Base-by-base conservation (phyloP, 2,797 vertebrate species). In the Schizothorax lantsangensis region DNA sequence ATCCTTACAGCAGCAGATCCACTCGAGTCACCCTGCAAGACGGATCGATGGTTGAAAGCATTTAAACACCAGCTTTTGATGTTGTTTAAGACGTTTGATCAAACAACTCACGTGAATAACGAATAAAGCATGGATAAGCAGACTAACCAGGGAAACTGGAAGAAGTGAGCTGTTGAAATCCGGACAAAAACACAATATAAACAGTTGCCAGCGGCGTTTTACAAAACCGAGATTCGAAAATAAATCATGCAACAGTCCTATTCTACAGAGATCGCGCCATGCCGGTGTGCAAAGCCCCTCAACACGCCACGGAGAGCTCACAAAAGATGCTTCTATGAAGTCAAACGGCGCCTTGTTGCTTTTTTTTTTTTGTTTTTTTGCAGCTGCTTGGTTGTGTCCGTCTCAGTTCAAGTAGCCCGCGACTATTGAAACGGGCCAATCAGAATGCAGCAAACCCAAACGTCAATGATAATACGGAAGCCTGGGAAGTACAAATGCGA, bases 371-470 rank as follows among this genome's bases (percentile, higher is more conserved):
- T 49, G 0, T 30, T 30, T 30, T 52, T 12, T 88, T 82, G 68
- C 91, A 88, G 69, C 71, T 81, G 78, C 81, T 71, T 49, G n/a
- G 43, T 45, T 40, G 64, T 19, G 15, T 81, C 93, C 92, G 92
- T 89, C 91, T 91, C 95, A 93, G 93, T 99, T 99, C 97, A 99
- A 99, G 98, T 96, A 97, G 96, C 98, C 96, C 98, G 98, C 98
- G 98, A 98, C 96, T 97, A 97, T 99, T 99, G 97, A 98, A 99
- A 97, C 91, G 74, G 71, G 2, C 98, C 98, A 99, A 99, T 99
- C 93, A 91, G 38, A 86, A 64, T 43, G 26, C 21, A 26, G 6
- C 40, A 0, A 2, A 0, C 26, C 0, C 0, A 2, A 88, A 93
- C 95, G 94, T 88, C 0, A 2, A 38, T 0, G 0, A 0, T 4